These are phyloP conservation scores for Nycticryphes semicollaris DNA, from an alignment of 2,113 vertebrate species.

Conservation along the genomic window DNA sequence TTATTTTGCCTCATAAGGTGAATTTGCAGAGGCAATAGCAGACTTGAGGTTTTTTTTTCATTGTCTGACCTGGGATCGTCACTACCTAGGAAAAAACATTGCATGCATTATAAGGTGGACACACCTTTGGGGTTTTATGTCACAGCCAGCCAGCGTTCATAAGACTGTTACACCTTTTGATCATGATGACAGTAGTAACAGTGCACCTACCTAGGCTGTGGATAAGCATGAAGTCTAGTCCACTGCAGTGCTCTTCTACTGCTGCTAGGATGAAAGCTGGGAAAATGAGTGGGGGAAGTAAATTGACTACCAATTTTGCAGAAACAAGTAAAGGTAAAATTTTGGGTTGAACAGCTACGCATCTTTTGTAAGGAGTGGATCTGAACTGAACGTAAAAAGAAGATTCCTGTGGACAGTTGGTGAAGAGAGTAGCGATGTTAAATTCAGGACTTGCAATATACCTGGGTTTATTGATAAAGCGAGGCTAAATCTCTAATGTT, in stretches of 20 bases:
- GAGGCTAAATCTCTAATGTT: background rate
- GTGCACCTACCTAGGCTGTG: background rate
- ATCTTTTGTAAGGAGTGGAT: background rate
- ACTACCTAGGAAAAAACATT: background rate
- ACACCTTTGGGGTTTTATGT: conserved; percentile 32
- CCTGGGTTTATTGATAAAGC: background rate
- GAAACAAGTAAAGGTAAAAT: background rate
- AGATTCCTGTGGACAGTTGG: background rate
- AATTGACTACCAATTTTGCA: background rate
- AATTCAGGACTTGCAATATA: background rate
- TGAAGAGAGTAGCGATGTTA: background rate
- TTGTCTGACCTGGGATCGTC: background rate
- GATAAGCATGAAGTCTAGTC: background rate
- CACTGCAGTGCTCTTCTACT: background rate
- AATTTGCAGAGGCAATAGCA: conserved; percentile 1
- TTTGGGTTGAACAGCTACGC: background rate
- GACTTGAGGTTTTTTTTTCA: background rate
- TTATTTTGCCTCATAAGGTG: background rate
- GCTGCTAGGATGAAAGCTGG: background rate
- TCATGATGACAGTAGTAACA: background rate
- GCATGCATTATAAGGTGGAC: conserved; percentile 2
- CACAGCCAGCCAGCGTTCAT: conserved; percentile 14
- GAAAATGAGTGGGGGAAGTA: background rate
- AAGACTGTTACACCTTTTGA: background rate
- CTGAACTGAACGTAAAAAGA: background rate